phyloP scores from a whole-genome alignment of 2,113 vertebrate species.

The Orientallactaga bullata region DNA sequence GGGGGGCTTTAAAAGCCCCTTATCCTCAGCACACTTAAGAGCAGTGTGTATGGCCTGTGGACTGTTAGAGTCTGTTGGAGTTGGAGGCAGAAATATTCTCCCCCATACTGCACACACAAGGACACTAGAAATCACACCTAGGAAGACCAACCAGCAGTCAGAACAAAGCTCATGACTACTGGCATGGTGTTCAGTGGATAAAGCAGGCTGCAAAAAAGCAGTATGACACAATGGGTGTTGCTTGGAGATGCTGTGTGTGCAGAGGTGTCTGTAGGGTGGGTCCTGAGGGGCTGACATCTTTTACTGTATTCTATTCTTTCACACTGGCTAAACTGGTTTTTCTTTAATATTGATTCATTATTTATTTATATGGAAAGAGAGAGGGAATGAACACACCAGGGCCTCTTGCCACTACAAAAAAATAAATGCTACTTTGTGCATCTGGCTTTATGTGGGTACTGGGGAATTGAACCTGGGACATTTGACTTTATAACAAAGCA shows the following conservation, averaged over 20 bases:
- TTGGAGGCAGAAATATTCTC: neutral
- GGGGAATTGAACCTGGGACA: too few species aligned
- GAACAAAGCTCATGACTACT: too few species aligned
- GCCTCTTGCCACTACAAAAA: too few species aligned
- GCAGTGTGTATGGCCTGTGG: neutral
- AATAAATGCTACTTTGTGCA: too few species aligned
- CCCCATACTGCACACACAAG: too few species aligned
- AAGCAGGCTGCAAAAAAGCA: neutral
- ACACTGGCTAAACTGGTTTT: neutral
- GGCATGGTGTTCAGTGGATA: neutral
- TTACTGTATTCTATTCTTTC: neutral
- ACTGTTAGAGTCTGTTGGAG: neutral
- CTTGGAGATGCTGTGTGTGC: neutral
- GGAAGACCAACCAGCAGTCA: neutral
- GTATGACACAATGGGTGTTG: too few species aligned
- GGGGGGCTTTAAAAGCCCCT: neutral
- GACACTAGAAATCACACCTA: neutral
- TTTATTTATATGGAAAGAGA: too few species aligned
- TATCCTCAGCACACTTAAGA: neutral
- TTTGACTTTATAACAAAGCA: too few species aligned
- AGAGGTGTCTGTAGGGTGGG: neutral
- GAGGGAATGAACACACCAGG: too few species aligned
- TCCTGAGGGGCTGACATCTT: too few species aligned
- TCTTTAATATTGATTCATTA: neutral
- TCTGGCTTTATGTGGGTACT: too few species aligned